Conservation (phyloP, 1,140 invertebrate species). For the Elymnias hypermnestra region DNA sequence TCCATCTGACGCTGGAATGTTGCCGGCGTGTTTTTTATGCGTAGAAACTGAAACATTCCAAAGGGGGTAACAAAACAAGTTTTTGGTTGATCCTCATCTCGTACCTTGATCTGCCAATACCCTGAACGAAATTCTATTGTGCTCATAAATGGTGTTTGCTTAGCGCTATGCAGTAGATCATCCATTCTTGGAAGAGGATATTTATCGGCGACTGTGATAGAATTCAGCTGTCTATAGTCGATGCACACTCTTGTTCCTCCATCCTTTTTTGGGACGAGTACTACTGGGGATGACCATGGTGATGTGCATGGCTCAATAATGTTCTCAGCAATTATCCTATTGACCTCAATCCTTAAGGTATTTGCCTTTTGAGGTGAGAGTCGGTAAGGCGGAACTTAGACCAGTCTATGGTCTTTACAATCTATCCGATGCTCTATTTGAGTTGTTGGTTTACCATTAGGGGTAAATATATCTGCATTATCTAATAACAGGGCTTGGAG, state of each 20-base stretch:
- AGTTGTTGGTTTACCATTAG: slow-evolving; percentile 9
- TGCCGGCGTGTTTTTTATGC: slow-evolving; percentile 46
- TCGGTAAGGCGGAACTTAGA: slow-evolving; percentile 25
- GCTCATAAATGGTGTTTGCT: slow-evolving; percentile 34
- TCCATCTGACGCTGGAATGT: slow-evolving; percentile 64
- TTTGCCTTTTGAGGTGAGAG: slow-evolving; percentile 14
- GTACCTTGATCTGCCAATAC: slow-evolving; percentile 50
- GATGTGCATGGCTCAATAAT: slow-evolving; percentile 20
- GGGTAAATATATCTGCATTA: slow-evolving; percentile 7
- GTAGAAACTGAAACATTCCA: slow-evolving; percentile 3
- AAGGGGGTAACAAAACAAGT: slow-evolving; percentile 14
- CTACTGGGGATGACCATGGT: slow-evolving; percentile 26
- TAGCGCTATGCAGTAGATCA: slow-evolving; percentile 32
- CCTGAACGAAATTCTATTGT: slow-evolving; percentile 42
- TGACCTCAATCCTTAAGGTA: slow-evolving; percentile 16
- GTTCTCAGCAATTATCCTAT: slow-evolving; percentile 16
- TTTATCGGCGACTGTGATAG: slow-evolving; percentile 20
- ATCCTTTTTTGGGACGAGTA: slow-evolving; percentile 24
- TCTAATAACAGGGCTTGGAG: neutral
- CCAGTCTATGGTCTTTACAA: slow-evolving; percentile 14
- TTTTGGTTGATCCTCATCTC: slow-evolving; percentile 32
- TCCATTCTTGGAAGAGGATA: slow-evolving; percentile 27
- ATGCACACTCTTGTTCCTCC: slow-evolving; percentile 18
- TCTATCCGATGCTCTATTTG: slow-evolving; percentile 11
- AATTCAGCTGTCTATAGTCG: slow-evolving; percentile 23